phyloP scores from a whole-genome alignment of 2,113 vertebrate genomes.

The Climacteris rufus region DNA sequence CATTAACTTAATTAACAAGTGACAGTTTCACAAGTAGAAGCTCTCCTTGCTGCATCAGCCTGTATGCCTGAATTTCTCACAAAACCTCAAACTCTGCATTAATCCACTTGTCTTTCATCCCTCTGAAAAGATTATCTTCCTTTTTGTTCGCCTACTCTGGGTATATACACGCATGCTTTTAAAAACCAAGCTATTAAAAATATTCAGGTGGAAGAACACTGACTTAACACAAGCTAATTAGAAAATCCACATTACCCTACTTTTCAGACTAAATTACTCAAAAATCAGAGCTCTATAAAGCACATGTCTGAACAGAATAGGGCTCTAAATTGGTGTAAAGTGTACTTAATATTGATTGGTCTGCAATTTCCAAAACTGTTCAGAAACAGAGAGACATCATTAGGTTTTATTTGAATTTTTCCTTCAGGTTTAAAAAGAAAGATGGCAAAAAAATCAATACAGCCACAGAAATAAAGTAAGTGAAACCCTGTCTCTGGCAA shows the following conservation, averaged over 20 bases:
- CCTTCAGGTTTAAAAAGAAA: conserved; percentile 48
- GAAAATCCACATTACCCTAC: conserved; percentile 57
- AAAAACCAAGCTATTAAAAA: conserved; percentile 50
- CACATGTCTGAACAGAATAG: conserved; percentile 40
- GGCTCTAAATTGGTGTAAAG: conserved; percentile 66
- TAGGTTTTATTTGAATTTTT: conserved; percentile 67
- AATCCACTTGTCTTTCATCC: conserved; percentile 45
- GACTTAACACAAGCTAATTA: conserved; percentile 59
- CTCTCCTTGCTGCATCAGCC: neutral
- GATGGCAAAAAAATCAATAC: conserved; percentile 46
- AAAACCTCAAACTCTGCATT: conserved; percentile 3
- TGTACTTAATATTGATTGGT: conserved; percentile 72
- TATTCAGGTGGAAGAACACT: conserved; percentile 46
- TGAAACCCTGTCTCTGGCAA: conserved; percentile 27
- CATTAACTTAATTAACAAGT: conserved; percentile 62
- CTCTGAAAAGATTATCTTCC: conserved; percentile 20
- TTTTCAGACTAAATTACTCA: conserved; percentile 63
- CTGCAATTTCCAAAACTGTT: conserved; percentile 65
- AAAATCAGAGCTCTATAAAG: conserved; percentile 38
- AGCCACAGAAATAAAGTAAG: conserved; percentile 41
- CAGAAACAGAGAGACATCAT: conserved; percentile 64
- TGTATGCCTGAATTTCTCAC: neutral
- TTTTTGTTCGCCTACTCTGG: neutral
- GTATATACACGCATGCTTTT: conserved; percentile 1
- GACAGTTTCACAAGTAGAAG: conserved; percentile 39